These are phyloP conservation scores for Thaleichthys pacificus DNA, from an alignment of 2,797 vertebrate species.

Conservation along the genomic window DNA sequence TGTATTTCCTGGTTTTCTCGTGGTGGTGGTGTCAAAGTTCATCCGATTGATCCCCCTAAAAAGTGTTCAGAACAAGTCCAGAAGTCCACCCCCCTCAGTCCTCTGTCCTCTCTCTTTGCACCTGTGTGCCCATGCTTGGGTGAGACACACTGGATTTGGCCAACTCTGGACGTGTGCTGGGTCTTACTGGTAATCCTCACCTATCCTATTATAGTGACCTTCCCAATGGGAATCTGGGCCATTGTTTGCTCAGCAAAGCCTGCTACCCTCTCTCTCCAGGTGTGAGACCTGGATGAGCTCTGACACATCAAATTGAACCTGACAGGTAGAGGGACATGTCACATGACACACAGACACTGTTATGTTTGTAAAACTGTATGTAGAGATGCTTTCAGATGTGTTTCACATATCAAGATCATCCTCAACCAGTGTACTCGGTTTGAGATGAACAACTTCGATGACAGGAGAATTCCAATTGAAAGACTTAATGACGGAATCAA, in stretches of 20 bases:
- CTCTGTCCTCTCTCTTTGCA: slow-evolving; percentile 50
- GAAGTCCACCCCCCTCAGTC: slow-evolving; percentile 49
- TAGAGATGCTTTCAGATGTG: not conserved
- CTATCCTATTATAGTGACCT: slow-evolving; percentile 77
- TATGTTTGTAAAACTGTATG: not conserved
- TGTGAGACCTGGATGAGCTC: slow-evolving; percentile 26
- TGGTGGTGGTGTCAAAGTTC: slow-evolving; percentile 36
- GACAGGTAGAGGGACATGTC: slow-evolving; percentile 42
- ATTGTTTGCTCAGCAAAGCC: slow-evolving; percentile 75
- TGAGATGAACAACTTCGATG: not conserved
- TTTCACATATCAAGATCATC: no score
- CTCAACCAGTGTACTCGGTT: no score
- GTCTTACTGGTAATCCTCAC: slow-evolving; percentile 73
- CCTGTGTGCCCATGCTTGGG: slow-evolving; percentile 71
- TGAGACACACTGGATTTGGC: slow-evolving; percentile 75
- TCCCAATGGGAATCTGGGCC: slow-evolving; percentile 69
- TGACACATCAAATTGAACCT: slow-evolving; percentile 55
- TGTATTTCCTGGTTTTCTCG: slow-evolving; percentile 13
- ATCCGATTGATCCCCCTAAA: slow-evolving; percentile 62
- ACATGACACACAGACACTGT: slow-evolving; percentile 17
- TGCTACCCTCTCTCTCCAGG: slow-evolving; percentile 31
- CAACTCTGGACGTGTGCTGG: slow-evolving; percentile 58
- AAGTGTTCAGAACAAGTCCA: slow-evolving; percentile 55
- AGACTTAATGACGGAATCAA: not conserved
- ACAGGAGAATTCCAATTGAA: not conserved